Evolutionary conservation across 2,888 invertebrate species (phyloP).

Genomic region (Clostera curtula): DNA sequence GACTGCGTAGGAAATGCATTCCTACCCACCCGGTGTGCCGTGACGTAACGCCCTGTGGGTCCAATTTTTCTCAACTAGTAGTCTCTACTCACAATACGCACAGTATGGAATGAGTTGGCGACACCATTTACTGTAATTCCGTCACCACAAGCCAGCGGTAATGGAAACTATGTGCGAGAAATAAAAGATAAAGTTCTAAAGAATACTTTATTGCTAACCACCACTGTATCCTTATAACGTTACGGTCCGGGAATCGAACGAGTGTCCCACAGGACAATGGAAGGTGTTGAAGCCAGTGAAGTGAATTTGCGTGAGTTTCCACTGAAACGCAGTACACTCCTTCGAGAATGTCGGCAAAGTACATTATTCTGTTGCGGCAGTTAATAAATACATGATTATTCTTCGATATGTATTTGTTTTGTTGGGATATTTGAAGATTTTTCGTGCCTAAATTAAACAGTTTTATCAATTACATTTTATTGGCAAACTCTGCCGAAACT

Average conservation of each 20-base stretch:
- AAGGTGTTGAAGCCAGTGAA: conserved; percentile 58
- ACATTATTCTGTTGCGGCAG: conserved; percentile 25
- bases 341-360: conserved; percentile 37
- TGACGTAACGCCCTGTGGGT: too few species aligned
- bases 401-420: conserved; percentile 11
- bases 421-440: conserved; percentile 8
- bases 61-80: too few species aligned
- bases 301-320: conserved; percentile 44
- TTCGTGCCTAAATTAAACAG: conserved; percentile 3
- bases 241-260: conserved; percentile 14
- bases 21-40: too few species aligned
- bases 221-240: conserved; percentile 45
- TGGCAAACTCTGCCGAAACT: too few species aligned
- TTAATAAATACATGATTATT: conserved; percentile 17
- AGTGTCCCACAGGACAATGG: conserved; percentile 27
- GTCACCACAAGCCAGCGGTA: not conserved
- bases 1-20: too few species aligned
- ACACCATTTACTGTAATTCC: too few species aligned
- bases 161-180: conserved; percentile 15
- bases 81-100: too few species aligned
- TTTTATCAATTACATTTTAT: too few species aligned
- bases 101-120: too few species aligned
- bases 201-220: conserved; percentile 58
- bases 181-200: conserved; percentile 33
- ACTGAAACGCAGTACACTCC: conserved; percentile 29